Conservation (phyloP, 2,113 vertebrate species). For the Caranx melampygus region DNA sequence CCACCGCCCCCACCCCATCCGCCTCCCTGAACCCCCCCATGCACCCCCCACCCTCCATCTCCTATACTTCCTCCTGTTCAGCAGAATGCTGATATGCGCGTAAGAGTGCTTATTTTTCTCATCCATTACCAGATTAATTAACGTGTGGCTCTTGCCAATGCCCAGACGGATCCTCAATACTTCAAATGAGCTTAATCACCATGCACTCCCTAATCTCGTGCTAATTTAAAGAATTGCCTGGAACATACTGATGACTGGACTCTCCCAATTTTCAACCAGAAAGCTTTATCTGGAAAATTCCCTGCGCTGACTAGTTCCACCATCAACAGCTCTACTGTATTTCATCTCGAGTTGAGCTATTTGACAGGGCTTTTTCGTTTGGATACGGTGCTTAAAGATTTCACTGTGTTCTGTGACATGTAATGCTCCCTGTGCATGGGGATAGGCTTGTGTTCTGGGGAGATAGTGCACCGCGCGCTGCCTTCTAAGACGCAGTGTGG, state of each 20-base stretch:
- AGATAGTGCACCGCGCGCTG: conserved; percentile 64
- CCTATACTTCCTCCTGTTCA: conserved; percentile 75
- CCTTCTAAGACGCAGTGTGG: conserved; percentile 55
- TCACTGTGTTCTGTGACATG: conserved; percentile 77
- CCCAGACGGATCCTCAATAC: conserved; percentile 84
- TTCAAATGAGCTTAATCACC: conserved; percentile 86
- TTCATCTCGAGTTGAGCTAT: conserved; percentile 69
- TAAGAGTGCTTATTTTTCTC: conserved; percentile 84
- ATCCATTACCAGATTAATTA: conserved; percentile 87
- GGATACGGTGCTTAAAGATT: conserved; percentile 79
- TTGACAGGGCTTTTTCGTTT: conserved; percentile 66
- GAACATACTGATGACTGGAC: conserved; percentile 79
- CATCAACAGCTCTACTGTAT: conserved; percentile 56
- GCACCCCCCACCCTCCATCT: conserved; percentile 22
- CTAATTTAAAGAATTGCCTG: conserved; percentile 84
- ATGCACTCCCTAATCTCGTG: conserved; percentile 82
- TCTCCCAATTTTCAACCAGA: conserved; percentile 75
- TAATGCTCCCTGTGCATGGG: conserved; percentile 70
- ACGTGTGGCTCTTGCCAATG: conserved; percentile 83
- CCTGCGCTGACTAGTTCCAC: conserved; percentile 57
- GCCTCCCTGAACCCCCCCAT: not conserved
- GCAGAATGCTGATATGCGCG: conserved; percentile 85
- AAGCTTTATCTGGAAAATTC: conserved; percentile 70
- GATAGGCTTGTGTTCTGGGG: conserved; percentile 72
- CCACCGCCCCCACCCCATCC: not conserved